Conservation (phyloP, 2,113 vertebrate species). For the Dasyprocta punctata region DNA sequence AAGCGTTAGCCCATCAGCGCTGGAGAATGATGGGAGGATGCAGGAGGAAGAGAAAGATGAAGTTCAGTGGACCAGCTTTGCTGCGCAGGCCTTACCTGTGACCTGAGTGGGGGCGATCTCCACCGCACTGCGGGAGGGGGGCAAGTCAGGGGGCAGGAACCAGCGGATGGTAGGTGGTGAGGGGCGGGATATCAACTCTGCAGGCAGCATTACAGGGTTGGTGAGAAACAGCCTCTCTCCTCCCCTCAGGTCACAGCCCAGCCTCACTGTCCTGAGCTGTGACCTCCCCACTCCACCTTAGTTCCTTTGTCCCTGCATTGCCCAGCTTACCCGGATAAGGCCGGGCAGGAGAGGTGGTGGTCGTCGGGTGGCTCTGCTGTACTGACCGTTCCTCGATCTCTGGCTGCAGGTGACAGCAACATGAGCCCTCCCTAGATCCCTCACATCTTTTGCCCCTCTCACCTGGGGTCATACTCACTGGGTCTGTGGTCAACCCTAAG, state of each 20-base stretch:
- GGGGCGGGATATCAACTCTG: constrained; percentile 82
- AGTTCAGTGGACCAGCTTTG: not conserved
- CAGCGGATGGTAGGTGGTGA: constrained; percentile 75
- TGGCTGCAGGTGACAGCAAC: constrained; percentile 71
- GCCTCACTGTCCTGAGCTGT: not conserved
- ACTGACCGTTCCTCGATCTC: constrained; percentile 80
- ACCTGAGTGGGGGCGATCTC: constrained; percentile 83
- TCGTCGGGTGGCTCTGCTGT: constrained; percentile 68
- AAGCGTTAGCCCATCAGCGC: not conserved
- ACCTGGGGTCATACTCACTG: constrained; percentile 72
- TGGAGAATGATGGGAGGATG: accelerated
- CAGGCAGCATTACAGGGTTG: not conserved
- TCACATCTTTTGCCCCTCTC: not conserved
- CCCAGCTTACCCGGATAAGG: constrained; percentile 87
- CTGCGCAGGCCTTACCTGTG: constrained; percentile 79
- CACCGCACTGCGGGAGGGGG: constrained; percentile 73
- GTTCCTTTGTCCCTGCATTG: not conserved
- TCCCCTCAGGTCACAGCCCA: not conserved
- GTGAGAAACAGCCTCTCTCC: not conserved
- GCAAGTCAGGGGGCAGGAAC: constrained; percentile 71
- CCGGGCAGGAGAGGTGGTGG: constrained; percentile 81
- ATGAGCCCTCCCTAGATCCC: constrained; percentile 25
- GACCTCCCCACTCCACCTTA: too few relatives aligned
- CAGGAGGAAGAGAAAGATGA: too few relatives aligned
- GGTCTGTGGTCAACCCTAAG: constrained; percentile 73